phyloP scores from a whole-genome alignment of 2,888 invertebrate genomes.

The Arctia plantaginis region DNA sequence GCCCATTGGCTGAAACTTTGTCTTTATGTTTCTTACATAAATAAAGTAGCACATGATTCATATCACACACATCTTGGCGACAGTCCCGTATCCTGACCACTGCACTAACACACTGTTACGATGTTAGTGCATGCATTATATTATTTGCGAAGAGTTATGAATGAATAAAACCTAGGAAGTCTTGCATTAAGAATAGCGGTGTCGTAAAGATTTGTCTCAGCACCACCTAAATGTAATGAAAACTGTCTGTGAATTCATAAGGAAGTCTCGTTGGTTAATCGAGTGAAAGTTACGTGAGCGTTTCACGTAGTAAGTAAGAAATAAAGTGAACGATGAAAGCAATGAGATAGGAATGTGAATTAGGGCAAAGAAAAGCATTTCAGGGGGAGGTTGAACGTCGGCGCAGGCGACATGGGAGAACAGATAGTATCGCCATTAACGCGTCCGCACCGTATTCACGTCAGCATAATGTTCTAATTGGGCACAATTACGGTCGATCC shows the following conservation, averaged over 20 bases:
- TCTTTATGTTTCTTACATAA: constrained; percentile 52
- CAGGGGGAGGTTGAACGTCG: constrained; percentile 67
- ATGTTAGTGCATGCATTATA: constrained; percentile 42
- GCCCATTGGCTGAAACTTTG: constrained; percentile 60
- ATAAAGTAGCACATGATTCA: constrained; percentile 46
- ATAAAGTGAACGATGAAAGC: constrained; percentile 72
- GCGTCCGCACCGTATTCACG: constrained; percentile 83
- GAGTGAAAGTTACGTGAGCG: constrained; percentile 80
- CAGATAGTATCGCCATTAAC: constrained; percentile 84
- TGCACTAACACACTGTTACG: constrained; percentile 24
- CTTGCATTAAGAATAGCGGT: constrained; percentile 62
- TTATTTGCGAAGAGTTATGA: constrained; percentile 58
- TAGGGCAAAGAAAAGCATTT: constrained; percentile 73
- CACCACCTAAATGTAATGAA: constrained; percentile 66
- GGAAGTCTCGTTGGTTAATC: constrained; percentile 76
- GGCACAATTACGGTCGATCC: constrained; percentile 83
- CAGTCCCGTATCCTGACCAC: constrained; percentile 25
- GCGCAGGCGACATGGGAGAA: constrained; percentile 57
- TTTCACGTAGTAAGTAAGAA: constrained; percentile 76
- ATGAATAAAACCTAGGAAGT: constrained; percentile 54
- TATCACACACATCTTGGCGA: constrained; percentile 32
- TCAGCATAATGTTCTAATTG: constrained; percentile 87
- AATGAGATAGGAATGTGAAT: constrained; percentile 78
- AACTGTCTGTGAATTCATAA: constrained; percentile 74
- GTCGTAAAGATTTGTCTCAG: constrained; percentile 67